Conservation (phyloP, 2,797 vertebrate species). For the Tiaroga cobitis region DNA sequence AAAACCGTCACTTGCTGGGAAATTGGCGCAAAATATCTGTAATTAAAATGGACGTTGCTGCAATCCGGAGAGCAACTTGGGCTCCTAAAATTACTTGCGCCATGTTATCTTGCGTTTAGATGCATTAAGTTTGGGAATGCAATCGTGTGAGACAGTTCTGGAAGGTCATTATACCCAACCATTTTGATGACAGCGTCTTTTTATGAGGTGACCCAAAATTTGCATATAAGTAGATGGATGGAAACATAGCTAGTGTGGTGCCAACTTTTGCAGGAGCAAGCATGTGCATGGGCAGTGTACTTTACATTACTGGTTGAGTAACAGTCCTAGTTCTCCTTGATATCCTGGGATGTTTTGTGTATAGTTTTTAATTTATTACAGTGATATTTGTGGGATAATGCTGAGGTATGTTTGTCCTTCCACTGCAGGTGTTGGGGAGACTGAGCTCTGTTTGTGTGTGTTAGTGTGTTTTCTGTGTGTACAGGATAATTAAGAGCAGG, state of each 20-base stretch:
- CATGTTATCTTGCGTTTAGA: background rate
- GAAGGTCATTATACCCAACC: background rate
- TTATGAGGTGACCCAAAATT: background rate
- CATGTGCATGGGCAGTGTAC: background rate
- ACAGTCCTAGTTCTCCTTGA: background rate
- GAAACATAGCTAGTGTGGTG: background rate
- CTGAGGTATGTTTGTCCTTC: background rate
- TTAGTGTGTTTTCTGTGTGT: background rate
- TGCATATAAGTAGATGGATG: background rate
- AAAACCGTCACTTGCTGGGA: no score
- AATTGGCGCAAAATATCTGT: background rate
- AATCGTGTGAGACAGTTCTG: background rate
- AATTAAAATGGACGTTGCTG: background rate
- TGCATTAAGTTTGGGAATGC: background rate
- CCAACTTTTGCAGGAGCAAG: background rate
- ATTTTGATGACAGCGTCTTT: background rate
- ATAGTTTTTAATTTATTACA: background rate
- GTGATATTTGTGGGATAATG: constrained; percentile 6
- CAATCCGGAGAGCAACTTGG: background rate
- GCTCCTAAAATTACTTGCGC: background rate
- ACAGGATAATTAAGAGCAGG: constrained; percentile 5
- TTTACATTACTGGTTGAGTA: background rate
- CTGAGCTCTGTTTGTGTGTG: background rate
- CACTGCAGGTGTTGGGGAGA: constrained; percentile 9
- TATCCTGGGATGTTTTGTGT: background rate